These are phyloP conservation scores for Tragopan temminckii DNA, from an alignment of 2,797 vertebrate species.

Conservation along the genomic window DNA sequence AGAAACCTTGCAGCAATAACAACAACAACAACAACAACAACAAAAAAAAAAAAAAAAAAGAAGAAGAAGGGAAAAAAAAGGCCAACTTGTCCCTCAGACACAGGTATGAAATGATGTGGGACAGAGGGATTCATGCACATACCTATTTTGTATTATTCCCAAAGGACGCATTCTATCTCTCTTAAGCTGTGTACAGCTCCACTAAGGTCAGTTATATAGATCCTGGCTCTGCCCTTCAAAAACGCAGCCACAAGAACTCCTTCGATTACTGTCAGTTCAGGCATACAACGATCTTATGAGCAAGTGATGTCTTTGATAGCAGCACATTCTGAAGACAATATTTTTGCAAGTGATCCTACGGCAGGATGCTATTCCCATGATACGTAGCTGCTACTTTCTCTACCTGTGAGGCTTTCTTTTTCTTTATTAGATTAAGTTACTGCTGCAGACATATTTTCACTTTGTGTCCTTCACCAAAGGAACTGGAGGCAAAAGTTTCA, in stretches of 20 bases:
- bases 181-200: background rate
- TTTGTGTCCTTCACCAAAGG: background rate
- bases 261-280: background rate
- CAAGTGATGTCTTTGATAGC: background rate
- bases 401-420: background rate
- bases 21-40: no score
- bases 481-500: background rate
- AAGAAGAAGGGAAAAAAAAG: no score
- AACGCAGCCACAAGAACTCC: background rate
- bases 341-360: background rate
- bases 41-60: no score
- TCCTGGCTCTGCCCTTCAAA: background rate
- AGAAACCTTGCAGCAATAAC: background rate
- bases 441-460: background rate
- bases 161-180: background rate
- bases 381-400: background rate
- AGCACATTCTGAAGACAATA: background rate
- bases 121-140: background rate
- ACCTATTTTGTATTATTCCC: constrained; percentile 29
- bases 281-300: background rate
- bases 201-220: background rate
- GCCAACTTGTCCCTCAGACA: background rate
- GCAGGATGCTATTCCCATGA: background rate
- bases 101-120: background rate
- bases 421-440: background rate